Base-by-base conservation (phyloP, 2,113 vertebrate genomes). In the Myotis brandtii region DNA sequence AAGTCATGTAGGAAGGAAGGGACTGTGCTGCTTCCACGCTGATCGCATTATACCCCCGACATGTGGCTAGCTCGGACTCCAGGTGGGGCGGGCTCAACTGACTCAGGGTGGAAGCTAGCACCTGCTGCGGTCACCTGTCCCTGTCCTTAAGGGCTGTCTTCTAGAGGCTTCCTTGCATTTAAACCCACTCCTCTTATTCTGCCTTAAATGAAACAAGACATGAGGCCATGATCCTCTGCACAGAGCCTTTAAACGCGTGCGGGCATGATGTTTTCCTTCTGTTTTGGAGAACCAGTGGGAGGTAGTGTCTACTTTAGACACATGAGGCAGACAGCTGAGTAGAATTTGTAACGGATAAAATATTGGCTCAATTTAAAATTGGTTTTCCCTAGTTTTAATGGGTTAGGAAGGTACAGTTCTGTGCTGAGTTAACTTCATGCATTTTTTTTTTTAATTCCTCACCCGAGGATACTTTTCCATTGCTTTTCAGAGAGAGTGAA, bases 1-100 rank as follows among this genome's bases (percentile, higher is more conserved):
- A 97, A 98, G 97, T 96, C 97, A 93, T 96, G 88, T 96, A 96
- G 97, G 97, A 97, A 97, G 97, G 93, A 97, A 96, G 79, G 82
- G 97, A 52, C 92, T 14, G 0, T 2, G 48, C 54, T 17, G 75
- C 76, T 52, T 70, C 70, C 84, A 14, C 14, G 64, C 92, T 48
- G 83, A 67, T 56, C 5, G 16, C 79, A 37, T 94, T 75, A 62
- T 52, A 70, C 32, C 76, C 80, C 86, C 30, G 4, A 11, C 64
- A 62, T 43, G 43, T 1, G 1, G 73, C 89, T 14, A 0, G 5
- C 50, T 12, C 4, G 18, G 62, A 40, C 77, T 84, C 85, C 96
- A 96, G 96, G 97, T 98, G 94, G 93, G 81, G 95, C 0, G 18
- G 89, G 72, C 16, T 66, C 37, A 21, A 0, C 50, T 0, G 6